A percentile compares a stretch with the other conserved stretches of the same genome.
These are phyloP conservation scores for Lampropteryx suffumata DNA, from an alignment of 2,888 invertebrate species.

Conservation along the genomic window DNA sequence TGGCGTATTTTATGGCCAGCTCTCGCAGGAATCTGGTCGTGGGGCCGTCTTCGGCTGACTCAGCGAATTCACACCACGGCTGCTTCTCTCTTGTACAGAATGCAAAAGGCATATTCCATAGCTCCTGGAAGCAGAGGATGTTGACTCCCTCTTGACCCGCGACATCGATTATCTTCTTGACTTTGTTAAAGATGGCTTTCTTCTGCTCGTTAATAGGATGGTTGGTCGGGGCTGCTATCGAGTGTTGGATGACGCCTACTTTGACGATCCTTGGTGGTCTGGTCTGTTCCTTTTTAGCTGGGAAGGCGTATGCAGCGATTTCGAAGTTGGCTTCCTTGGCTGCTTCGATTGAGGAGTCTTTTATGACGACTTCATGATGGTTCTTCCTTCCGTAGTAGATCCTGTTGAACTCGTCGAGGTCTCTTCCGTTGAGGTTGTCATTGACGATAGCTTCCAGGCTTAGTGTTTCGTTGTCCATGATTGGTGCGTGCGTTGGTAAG, in stretches of 20 bases:
- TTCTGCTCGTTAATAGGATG: constrained; percentile 90
- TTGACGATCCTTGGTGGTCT: constrained; percentile 89
- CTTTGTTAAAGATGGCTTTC: constrained; percentile 89
- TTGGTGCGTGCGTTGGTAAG: constrained; percentile 37
- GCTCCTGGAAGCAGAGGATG: constrained; percentile 97
- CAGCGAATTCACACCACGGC: constrained; percentile 99
- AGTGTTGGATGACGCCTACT: constrained; percentile 94
- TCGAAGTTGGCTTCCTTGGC: constrained; percentile 83
- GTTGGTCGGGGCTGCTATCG: constrained; percentile 90
- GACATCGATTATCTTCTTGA: constrained; percentile 89
- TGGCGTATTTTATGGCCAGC: constrained; percentile 91
- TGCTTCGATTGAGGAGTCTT: constrained; percentile 75
- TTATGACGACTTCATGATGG: constrained; percentile 63
- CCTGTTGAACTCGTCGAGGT: constrained; percentile 74
- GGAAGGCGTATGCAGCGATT: constrained; percentile 72
- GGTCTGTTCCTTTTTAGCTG: constrained; percentile 73
- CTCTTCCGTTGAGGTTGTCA: constrained; percentile 67
- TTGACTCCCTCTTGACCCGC: constrained; percentile 94
- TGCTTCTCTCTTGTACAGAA: constrained; percentile 98
- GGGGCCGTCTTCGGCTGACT: constrained; percentile 94
- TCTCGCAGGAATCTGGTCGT: constrained; percentile 92
- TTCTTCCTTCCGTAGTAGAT: constrained; percentile 72
- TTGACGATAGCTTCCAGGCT: constrained; percentile 71
- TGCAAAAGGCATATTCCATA: constrained; percentile 99
- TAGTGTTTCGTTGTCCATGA: constrained; percentile 72